Percentiles rank a stretch among this genome's conserved stretches.
Conservation (phyloP, 2,888 invertebrate species). For the Ormyrus pomaceus region DNA sequence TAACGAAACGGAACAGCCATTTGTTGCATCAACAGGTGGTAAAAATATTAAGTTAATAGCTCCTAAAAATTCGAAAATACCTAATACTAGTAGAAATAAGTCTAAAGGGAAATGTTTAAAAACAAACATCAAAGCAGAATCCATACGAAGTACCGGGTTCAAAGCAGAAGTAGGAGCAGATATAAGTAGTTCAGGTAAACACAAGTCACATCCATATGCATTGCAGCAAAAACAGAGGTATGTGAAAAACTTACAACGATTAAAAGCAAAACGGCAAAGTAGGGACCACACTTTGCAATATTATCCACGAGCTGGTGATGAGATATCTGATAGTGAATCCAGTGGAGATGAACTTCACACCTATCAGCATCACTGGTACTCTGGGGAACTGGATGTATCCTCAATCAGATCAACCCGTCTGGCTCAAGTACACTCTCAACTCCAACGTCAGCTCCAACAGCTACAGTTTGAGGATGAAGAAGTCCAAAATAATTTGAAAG, state of each 20-base stretch:
- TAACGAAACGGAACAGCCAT: constrained; percentile 74
- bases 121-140: constrained; percentile 64
- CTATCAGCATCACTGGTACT: constrained; percentile 75
- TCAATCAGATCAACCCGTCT: constrained; percentile 70
- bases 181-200: constrained; percentile 53
- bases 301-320: constrained; percentile 74
- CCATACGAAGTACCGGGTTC: constrained; percentile 58
- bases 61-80: constrained; percentile 65
- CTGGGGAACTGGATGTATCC: constrained; percentile 67
- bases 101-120: constrained; percentile 70
- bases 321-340: constrained; percentile 75
- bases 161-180: constrained; percentile 53
- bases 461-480: constrained; percentile 70
- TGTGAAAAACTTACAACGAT: constrained; percentile 62
- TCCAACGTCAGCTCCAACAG: constrained; percentile 77
- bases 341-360: constrained; percentile 73
- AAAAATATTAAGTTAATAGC: constrained; percentile 66
- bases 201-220: constrained; percentile 61
- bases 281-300: constrained; percentile 73
- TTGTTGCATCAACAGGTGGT: constrained; percentile 61
- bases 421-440: constrained; percentile 72
- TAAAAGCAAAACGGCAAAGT: constrained; percentile 64
- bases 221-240: constrained; percentile 62
- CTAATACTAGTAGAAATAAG: constrained; percentile 63
- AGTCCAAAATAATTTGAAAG: constrained; percentile 65